These are phyloP conservation scores for Philotrypesis tridentata DNA, from an alignment of 1,140 invertebrate genomes.

Conservation along the genomic window DNA sequence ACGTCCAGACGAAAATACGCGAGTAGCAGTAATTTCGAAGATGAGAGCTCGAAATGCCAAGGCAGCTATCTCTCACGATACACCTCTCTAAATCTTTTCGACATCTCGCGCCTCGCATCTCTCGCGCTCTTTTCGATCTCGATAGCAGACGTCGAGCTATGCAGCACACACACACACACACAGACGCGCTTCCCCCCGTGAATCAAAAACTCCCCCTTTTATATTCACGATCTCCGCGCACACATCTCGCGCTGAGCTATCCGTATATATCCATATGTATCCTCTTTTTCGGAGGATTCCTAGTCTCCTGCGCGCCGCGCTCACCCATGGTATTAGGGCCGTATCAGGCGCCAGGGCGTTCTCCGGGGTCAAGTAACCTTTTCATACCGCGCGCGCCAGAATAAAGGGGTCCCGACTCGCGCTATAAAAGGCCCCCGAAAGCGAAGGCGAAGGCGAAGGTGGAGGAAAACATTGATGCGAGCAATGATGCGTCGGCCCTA, in stretches of 20 bases:
- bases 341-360: constrained; percentile 67
- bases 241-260: too few relatives aligned
- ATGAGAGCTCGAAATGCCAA: too few relatives aligned
- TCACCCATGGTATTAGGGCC: constrained; percentile 16
- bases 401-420: constrained; percentile 44
- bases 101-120: constrained; percentile 33
- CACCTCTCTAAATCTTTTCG: constrained; percentile 26
- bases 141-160: background rate
- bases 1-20: too few relatives aligned
- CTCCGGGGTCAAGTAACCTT: constrained; percentile 70
- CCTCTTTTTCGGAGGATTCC: constrained; percentile 25
- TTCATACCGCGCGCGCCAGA: constrained; percentile 61
- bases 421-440: constrained; percentile 55
- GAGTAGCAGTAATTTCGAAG: too few relatives aligned
- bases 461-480: constrained; percentile 65
- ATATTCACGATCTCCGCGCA: constrained; percentile 1
- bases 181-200: background rate
- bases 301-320: background rate
- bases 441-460: constrained; percentile 4
- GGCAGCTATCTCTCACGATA: too few relatives aligned
- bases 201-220: constrained; percentile 33
- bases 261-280: background rate
- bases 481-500: constrained; percentile 27
- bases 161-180: too few relatives aligned
- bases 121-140: background rate